Base-by-base conservation (phyloP, 1,140 invertebrate species). In the Apolygus lucorum region DNA sequence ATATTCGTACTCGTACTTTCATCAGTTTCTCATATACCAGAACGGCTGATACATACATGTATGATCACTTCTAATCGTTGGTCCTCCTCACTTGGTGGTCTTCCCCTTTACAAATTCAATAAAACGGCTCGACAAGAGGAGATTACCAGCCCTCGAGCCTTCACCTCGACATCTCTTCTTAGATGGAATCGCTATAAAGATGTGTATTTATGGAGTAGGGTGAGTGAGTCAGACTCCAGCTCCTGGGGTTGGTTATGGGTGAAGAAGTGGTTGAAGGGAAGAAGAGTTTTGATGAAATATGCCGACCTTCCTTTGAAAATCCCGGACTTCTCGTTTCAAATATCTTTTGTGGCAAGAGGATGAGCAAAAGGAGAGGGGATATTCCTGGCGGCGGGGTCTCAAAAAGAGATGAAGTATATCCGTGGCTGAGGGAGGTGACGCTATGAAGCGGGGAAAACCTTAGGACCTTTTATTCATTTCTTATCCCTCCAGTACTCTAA, bases 181-280 rank as follows among this genome's bases (percentile, higher is more conserved):
- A 24, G 54, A 59, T 59, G 54, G 22, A 59, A 59, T 59, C 54
- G 54, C 54, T 59, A 59, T 59, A 59, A 59, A 59, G 54, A 17
- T 24, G 54, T 24, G 13, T 59, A 59, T 59, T 59, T 59, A 59
- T 59, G 22, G 11, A 59, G 54, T 24, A 21, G 54, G 22, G 17
- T 49, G 34, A 49, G 17, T 8, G 17, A 49, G 34, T 17, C 34
- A 17, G 34, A 11, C 17, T 8, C n/a, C n/a, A 42, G 34, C 34
- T 42, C 17, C 34, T 8, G 34, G 34, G 34, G 34, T 8, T 42
- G 34, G 17, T 17, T 42, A 17, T 42, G 34, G 17, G 34, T 4
- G 4, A 4, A 42, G 34, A 42, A 42, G 34, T 4, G 34, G 34
- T 42, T 42, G 4, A 17, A 42, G 11, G 11, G 54, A 59, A 24